Evolutionary conservation across 1,140 invertebrate genomes (phyloP), one percentile per base, ranked within the genome.

Genomic region (Drosophila parabipectinata): DNA sequence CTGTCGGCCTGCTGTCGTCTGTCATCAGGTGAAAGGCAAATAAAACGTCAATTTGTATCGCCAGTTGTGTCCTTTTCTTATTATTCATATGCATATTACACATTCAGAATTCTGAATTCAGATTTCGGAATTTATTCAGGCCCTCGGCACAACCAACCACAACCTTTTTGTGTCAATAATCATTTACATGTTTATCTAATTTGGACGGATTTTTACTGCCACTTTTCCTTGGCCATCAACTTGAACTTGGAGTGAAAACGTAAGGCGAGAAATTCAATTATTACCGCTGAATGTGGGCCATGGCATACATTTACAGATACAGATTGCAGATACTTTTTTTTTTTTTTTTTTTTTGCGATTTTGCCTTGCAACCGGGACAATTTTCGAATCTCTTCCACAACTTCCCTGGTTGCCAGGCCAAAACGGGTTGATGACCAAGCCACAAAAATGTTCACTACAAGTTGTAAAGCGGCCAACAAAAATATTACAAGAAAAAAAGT

Each of bases 131-230:
- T 81, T 85, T 78, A 85, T 87, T 62, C 77, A 79, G 56, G 32
- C 34, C 54, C 34, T 50, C 12, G 8, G 32, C 12, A 41, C 26
- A 6, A 7, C 5, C 26, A 6, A 7, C 5, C 26, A 28, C 10
- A 58, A 76, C 77, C 80, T 77, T 80, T 81, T 77, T 74, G 61
- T 71, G 69, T 71, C 82, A 77, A 81, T 85, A 85, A 84, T 58
- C 77, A 81, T 85, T 85, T 85, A 85, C 81, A 85, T 82, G 69
- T 87, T 85, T 81, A 85, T 85, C 82, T 85, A 78, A 87, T 87
- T 87, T 78, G 64, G 58, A 55, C 47, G 69, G 73, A 74, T 64
- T 85, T 60, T 74, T 53, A 39, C 52, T 14, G 41, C 52, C 28
- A n/a, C 26, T 18, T n/a, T 37, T 52, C 28, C 60, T 44, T 30